These are phyloP conservation scores for Motacilla tschutschensis DNA, from an alignment of 2,113 vertebrate genomes.

Conservation along the genomic window DNA sequence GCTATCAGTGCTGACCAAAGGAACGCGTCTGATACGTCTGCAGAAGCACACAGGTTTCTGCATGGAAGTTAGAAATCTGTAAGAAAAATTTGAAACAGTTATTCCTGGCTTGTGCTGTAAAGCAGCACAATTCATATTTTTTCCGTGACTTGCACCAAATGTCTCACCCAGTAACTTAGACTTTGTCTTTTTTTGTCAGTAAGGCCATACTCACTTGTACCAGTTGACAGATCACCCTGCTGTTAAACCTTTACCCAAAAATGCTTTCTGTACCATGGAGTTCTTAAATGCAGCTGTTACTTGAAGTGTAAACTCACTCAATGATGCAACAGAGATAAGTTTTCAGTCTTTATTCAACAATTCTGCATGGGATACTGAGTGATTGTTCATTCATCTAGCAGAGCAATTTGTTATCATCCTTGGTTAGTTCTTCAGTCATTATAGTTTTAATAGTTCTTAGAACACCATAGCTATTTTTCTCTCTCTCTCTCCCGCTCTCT, in stretches of 20 bases:
- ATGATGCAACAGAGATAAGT: neutral
- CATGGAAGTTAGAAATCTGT: neutral
- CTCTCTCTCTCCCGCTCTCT: neutral
- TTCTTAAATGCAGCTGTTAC: neutral
- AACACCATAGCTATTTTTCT: neutral
- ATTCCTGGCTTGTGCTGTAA: neutral
- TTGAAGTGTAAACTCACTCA: neutral
- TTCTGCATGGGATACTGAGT: neutral
- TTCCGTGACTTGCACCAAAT: neutral
- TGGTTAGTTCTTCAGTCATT: neutral
- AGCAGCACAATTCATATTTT: neutral
- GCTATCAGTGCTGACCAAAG: neutral
- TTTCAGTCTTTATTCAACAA: neutral
- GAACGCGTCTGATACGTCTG: accelerated
- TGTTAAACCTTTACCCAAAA: neutral
- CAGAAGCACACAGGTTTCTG: neutral
- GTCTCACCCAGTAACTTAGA: neutral
- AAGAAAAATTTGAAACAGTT: neutral
- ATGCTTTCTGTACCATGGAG: neutral
- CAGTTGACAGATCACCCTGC: neutral
- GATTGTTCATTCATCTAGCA: neutral
- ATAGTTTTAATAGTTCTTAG: neutral
- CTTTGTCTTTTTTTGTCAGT: neutral
- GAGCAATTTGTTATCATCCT: neutral
- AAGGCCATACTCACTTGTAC: neutral